A percentile compares a stretch with the other conserved stretches of the same genome.
Evolutionary conservation across 2,797 vertebrate genomes (phyloP).

Genomic region (Rhynchonycteris naso): DNA sequence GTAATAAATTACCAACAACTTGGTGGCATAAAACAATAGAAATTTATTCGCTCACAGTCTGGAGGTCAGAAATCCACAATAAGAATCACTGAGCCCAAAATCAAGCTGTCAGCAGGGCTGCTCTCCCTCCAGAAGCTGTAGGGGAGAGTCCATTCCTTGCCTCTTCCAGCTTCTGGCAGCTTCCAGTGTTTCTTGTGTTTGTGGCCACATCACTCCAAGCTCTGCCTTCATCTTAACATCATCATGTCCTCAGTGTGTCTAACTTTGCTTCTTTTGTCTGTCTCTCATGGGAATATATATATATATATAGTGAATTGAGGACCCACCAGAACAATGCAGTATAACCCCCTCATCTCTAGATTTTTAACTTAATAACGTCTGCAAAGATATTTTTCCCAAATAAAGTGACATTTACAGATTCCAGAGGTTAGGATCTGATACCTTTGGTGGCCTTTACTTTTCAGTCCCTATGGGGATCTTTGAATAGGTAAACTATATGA

Average conservation of each 20-base stretch:
- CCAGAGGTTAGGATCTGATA: neutral
- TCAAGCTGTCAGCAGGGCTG: neutral
- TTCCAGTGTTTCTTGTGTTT: neutral
- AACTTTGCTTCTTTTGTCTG: neutral
- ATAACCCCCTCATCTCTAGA: neutral
- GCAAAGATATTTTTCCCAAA: neutral
- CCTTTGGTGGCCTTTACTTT: neutral
- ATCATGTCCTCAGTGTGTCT: neutral
- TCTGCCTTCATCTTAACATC: neutral
- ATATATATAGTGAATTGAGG: neutral
- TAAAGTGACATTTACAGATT: neutral
- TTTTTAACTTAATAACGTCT: neutral
- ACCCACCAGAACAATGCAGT: neutral
- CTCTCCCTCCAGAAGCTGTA: neutral
- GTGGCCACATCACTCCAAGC: neutral
- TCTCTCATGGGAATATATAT: neutral
- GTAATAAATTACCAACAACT: slow-evolving; percentile 4
- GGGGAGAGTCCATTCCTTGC: neutral
- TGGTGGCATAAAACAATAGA: neutral
- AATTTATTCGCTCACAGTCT: slow-evolving; percentile 11
- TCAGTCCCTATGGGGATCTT: neutral
- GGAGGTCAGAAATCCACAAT: neutral
- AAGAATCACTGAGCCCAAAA: neutral
- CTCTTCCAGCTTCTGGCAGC: neutral
- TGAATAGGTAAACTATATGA: neutral